Percentiles rank a stretch among this genome's conserved stretches.
phyloP scores from a whole-genome alignment of 2,888 invertebrate genomes.

The Agriotes lineatus region DNA sequence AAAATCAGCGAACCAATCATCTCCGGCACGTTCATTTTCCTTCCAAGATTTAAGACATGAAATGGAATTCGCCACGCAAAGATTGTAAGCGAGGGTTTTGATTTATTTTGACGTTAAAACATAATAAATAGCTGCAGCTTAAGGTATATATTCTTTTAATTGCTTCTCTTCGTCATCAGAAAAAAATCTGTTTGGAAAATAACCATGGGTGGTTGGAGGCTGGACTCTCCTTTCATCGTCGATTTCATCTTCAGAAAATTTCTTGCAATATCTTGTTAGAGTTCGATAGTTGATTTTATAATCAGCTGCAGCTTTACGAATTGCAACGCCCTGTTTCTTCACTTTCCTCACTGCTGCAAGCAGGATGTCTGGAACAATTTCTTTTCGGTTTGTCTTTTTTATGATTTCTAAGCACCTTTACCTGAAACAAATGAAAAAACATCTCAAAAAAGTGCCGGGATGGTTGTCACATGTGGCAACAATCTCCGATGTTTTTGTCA shows the following conservation, averaged over 20 bases:
- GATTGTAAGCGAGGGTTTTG: constrained; percentile 13
- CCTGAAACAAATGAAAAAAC: not conserved
- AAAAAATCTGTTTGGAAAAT: too few species aligned
- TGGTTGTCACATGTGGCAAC: not conserved
- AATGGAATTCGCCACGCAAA: constrained; percentile 10
- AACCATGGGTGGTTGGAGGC: not conserved
- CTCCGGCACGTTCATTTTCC: constrained; percentile 12
- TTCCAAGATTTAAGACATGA: not conserved
- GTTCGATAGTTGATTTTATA: not conserved
- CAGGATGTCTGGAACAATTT: not conserved
- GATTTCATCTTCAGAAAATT: not conserved
- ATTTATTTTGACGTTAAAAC: constrained; percentile 12
- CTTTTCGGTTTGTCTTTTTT: not conserved
- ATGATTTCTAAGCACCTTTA: too few species aligned
- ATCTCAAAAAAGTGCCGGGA: not conserved
- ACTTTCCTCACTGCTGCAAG: not conserved
- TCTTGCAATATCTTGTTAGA: not conserved
- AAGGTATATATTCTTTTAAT: constrained; percentile 1
- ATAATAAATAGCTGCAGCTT: constrained; percentile 17
- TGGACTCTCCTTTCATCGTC: not conserved
- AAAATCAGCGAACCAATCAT: constrained; percentile 31
- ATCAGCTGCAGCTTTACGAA: not conserved
- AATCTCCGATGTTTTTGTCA: too few species aligned
- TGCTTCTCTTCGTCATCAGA: too few species aligned
- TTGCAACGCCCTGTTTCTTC: not conserved